Evolutionary conservation across 2,797 vertebrate species (phyloP).

Genomic region (Sebastes iracundus): DNA sequence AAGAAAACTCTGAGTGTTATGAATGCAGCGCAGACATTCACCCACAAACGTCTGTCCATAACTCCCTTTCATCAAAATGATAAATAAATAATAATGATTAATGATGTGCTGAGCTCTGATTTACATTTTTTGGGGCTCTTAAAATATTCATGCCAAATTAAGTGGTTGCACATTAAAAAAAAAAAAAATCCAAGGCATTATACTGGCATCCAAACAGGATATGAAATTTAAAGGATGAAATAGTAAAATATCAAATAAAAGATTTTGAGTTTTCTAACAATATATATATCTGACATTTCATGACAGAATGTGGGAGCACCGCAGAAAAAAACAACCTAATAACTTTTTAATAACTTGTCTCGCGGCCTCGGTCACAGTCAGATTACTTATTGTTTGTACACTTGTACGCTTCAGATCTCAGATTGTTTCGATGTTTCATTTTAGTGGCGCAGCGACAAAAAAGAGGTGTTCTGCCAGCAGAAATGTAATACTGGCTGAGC

Average conservation of each 20-base stretch:
- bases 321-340: conserved; percentile 13
- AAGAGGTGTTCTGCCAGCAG: conserved; percentile 16
- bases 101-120: conserved; percentile 7
- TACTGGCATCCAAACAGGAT: conserved; percentile 16
- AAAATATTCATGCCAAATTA: conserved; percentile 49
- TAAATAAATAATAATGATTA: background rate
- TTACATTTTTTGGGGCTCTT: conserved; percentile 37
- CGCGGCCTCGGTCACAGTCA: conserved; percentile 35
- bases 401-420: background rate
- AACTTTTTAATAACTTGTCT: conserved; percentile 32
- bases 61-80: conserved; percentile 34
- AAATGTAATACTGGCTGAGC: conserved; percentile 41
- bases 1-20: background rate
- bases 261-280: background rate
- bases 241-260: conserved; percentile 28
- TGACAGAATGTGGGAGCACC: conserved; percentile 6
- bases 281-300: conserved; percentile 11
- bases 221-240: conserved; percentile 22
- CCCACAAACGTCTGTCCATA: background rate
- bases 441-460: background rate
- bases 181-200: background rate
- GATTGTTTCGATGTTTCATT: background rate
- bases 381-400: conserved; percentile 33
- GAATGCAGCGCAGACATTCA: conserved; percentile 4
- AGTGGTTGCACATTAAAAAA: conserved; percentile 9